Conservation (phyloP, 2,113 vertebrate species). For the Rhinogobius similis region DNA sequence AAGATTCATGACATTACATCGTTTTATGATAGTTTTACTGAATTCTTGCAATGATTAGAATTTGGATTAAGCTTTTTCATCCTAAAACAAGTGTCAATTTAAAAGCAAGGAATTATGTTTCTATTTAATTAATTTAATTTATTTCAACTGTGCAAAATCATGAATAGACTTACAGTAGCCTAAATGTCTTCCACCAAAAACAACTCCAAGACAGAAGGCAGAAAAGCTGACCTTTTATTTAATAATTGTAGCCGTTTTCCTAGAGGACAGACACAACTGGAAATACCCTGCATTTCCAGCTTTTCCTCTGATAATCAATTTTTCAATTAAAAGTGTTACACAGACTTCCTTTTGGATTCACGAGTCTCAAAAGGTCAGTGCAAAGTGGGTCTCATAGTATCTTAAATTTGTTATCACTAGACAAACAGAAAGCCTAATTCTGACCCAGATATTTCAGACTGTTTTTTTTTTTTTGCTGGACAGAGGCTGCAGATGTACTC, state of each 20-base stretch:
- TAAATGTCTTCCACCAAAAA: background rate
- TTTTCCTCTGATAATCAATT: too few relatives aligned
- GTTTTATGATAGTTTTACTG: background rate
- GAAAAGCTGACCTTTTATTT: background rate
- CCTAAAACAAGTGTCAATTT: background rate
- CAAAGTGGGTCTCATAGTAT: background rate
- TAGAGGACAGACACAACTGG: background rate
- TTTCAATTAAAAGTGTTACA: too few relatives aligned
- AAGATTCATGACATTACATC: background rate
- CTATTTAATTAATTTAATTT: too few relatives aligned
- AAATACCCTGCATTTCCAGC: background rate
- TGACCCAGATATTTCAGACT: slow-evolving; percentile 48
- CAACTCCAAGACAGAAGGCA: background rate
- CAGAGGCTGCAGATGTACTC: slow-evolving; percentile 23
- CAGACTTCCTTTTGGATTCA: too few relatives aligned
- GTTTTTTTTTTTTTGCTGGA: slow-evolving; percentile 12
- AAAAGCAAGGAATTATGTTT: background rate
- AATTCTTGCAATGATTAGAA: background rate
- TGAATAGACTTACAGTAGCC: background rate
- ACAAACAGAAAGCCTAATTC: slow-evolving; percentile 16
- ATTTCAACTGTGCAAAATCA: background rate
- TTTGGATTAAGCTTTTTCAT: background rate
- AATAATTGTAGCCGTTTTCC: background rate
- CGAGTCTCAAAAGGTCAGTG: background rate
- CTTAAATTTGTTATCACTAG: slow-evolving; percentile 11